phyloP scores from a whole-genome alignment of 2,888 invertebrate genomes.

The Meghimatium bilineatum region DNA sequence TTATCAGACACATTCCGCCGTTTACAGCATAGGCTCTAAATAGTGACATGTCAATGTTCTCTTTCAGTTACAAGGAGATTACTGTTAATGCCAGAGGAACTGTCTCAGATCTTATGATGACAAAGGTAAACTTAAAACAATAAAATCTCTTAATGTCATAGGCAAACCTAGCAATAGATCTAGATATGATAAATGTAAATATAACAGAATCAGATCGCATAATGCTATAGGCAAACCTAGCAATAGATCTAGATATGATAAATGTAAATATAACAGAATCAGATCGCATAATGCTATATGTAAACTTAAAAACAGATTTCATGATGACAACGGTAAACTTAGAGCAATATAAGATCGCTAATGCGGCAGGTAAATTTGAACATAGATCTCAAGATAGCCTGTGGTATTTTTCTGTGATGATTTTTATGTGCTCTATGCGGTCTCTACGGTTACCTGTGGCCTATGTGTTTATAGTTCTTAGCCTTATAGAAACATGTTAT shows the following conservation, averaged over 20 bases:
- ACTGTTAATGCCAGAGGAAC: conserved; percentile 58
- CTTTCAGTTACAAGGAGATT: conserved; percentile 61
- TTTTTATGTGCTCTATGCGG: too few relatives aligned
- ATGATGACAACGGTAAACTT: background rate
- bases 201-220: background rate
- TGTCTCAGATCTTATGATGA: conserved; percentile 57
- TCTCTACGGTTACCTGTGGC: too few relatives aligned
- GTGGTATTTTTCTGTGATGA: too few relatives aligned
- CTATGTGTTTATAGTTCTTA: too few relatives aligned
- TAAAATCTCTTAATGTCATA: background rate
- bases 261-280: too few relatives aligned
- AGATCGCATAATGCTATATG: conserved; percentile 58
- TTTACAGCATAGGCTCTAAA: too few relatives aligned
- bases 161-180: background rate
- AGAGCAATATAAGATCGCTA: background rate
- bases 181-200: background rate
- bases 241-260: too few relatives aligned
- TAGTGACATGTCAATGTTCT: background rate
- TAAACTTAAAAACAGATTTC: conserved; percentile 11
- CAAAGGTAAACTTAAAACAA: conserved; percentile 48
- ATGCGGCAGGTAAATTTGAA: too few relatives aligned
- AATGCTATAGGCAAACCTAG: too few relatives aligned
- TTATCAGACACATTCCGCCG: too few relatives aligned
- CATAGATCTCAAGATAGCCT: too few relatives aligned
- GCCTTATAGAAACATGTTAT: too few relatives aligned